Conservation (phyloP, 1,140 invertebrate species). For the Temnothorax curvispinosus region DNA sequence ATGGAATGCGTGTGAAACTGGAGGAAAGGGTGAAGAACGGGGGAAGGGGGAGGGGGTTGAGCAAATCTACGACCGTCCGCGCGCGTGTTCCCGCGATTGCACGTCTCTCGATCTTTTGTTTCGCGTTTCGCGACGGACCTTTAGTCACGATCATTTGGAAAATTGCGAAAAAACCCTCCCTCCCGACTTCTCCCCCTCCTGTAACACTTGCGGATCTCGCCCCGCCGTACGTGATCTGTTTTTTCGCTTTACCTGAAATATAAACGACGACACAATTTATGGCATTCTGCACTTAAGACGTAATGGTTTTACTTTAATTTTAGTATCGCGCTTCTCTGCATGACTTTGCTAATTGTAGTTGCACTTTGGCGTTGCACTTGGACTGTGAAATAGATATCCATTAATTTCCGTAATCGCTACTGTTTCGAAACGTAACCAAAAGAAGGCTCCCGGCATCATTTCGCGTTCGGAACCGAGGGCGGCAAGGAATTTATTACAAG, state of each 20-base stretch:
- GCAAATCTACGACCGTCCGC: slow-evolving; percentile 51
- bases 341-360: neutral
- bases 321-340: neutral
- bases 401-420: neutral
- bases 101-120: slow-evolving; percentile 51
- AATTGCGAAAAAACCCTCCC: slow-evolving; percentile 3
- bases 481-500: neutral
- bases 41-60: slow-evolving; percentile 22
- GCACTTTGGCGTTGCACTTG: neutral
- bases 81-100: slow-evolving; percentile 45
- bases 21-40: slow-evolving; percentile 6
- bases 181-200: neutral
- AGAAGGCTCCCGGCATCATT: neutral
- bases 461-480: neutral
- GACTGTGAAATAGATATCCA: neutral
- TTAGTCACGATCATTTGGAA: slow-evolving; percentile 21
- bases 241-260: neutral
- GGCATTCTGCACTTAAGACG: neutral
- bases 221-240: neutral
- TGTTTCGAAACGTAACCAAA: neutral
- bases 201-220: neutral
- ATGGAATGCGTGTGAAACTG: slow-evolving; percentile 64
- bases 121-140: slow-evolving; percentile 22
- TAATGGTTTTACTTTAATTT: neutral
- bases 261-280: neutral